A percentile compares a stretch with the other conserved stretches of the same genome.
Conservation (phyloP, 2,797 vertebrate species). For the Novumbra hubbsi region DNA sequence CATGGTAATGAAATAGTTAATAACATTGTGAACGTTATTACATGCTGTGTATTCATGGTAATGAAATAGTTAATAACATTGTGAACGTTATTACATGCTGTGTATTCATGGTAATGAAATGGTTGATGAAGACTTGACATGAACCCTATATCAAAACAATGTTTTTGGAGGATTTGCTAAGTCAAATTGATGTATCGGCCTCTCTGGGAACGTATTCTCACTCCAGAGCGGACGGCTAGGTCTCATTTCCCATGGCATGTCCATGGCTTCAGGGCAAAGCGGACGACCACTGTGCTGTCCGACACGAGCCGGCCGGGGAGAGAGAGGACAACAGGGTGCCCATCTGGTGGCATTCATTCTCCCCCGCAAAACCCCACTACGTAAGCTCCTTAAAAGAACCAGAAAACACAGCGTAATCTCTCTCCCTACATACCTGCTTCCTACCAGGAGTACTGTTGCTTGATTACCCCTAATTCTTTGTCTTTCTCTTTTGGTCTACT, state of each 20-base stretch:
- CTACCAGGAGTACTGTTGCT: slow-evolving; percentile 17
- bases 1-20: not conserved
- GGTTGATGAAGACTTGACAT: not conserved
- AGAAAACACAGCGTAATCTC: slow-evolving; percentile 69
- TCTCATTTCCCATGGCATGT: slow-evolving; percentile 51
- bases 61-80: no score
- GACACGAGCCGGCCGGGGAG: slow-evolving; percentile 42
- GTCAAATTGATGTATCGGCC: not conserved
- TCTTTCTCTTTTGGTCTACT: slow-evolving; percentile 7
- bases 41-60: no score
- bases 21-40: no score
- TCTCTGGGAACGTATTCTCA: not conserved
- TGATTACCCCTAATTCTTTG: slow-evolving; percentile 25
- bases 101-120: no score
- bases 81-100: no score
- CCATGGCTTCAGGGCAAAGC: slow-evolving; percentile 40
- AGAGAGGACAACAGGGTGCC: slow-evolving; percentile 28
- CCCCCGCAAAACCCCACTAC: slow-evolving; percentile 54
- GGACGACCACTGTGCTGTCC: slow-evolving; percentile 48
- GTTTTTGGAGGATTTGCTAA: not conserved
- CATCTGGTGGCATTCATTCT: slow-evolving; percentile 66
- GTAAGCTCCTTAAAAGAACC: slow-evolving; percentile 74
- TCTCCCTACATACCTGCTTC: slow-evolving; percentile 29
- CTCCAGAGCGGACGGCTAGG: slow-evolving; percentile 19
- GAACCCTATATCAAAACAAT: not conserved